These are phyloP conservation scores for Clarias laeviceps DNA, from an alignment of 2,797 vertebrate species.

Conservation along the genomic window DNA sequence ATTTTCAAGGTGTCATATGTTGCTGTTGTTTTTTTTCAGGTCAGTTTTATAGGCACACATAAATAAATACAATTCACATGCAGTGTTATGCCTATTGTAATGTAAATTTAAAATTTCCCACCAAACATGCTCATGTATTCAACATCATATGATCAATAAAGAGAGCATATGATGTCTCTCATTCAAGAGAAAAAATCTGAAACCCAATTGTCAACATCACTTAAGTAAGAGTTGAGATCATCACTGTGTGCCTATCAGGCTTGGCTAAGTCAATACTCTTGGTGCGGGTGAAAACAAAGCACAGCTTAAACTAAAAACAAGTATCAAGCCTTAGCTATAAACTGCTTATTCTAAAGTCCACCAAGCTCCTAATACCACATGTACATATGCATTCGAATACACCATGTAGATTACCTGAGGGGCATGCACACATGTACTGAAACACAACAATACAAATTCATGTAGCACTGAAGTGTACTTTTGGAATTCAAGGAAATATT, in stretches of 20 bases:
- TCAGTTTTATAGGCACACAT: not conserved
- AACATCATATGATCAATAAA: constrained; percentile 22
- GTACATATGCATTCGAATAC: not conserved
- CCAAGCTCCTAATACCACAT: not conserved
- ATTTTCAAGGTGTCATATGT: not conserved
- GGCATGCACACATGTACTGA: constrained; percentile 6
- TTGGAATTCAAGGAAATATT: constrained; percentile 64
- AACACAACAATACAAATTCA: constrained; percentile 33
- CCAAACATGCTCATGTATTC: constrained; percentile 15
- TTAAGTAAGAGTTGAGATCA: constrained; percentile 42
- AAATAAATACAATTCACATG: constrained; percentile 9
- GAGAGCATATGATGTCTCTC: not conserved
- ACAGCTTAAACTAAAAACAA: constrained; percentile 29
- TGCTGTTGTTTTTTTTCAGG: not conserved
- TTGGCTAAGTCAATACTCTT: constrained; percentile 54
- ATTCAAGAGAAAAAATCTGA: constrained; percentile 33
- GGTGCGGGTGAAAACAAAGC: constrained; percentile 49
- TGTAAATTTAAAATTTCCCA: not conserved
- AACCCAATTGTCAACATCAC: constrained; percentile 49
- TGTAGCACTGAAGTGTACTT: constrained; percentile 62
- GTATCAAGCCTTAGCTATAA: constrained; percentile 22
- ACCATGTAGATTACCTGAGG: constrained; percentile 29
- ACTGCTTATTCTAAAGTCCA: constrained; percentile 37
- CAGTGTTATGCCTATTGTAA: constrained; percentile 22
- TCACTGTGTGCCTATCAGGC: constrained; percentile 51